A percentile compares a stretch with the other conserved stretches of the same genome.
Conservation (phyloP, 2,113 vertebrate species). For the Candoia aspera region DNA sequence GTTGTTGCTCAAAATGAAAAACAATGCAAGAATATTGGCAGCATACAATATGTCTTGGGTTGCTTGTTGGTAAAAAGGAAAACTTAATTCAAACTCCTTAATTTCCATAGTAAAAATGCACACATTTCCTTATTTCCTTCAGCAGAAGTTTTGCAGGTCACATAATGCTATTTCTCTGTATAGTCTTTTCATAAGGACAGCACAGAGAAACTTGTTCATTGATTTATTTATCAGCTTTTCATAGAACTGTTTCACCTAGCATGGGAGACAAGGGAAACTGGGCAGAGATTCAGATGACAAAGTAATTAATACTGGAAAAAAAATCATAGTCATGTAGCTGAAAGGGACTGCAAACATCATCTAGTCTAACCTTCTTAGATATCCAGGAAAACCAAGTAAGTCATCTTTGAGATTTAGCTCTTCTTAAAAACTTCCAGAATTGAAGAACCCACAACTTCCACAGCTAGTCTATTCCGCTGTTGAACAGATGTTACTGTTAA, state of each 20-base stretch:
- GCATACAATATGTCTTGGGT: slow-evolving; percentile 1
- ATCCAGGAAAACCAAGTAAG: background rate
- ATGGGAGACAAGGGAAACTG: background rate
- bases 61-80: slow-evolving; percentile 4
- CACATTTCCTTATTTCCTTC: slow-evolving; percentile 11
- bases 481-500: too few species aligned
- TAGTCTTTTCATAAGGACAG: background rate
- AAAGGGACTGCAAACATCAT: background rate
- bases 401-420: background rate
- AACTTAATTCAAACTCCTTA: slow-evolving; percentile 25
- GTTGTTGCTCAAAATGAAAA: slow-evolving; percentile 42
- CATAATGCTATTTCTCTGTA: background rate
- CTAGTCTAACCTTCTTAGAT: background rate
- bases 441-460: background rate
- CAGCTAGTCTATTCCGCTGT: too few species aligned
- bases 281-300: background rate
- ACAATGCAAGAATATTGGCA: slow-evolving; percentile 18
- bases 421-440: background rate
- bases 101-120: slow-evolving; percentile 5
- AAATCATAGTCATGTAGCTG: background rate
- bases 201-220: background rate
- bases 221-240: background rate
- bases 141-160: background rate
- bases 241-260: too few species aligned
- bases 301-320: background rate